A percentile compares a stretch with the other conserved stretches of the same genome.
Evolutionary conservation across 2,797 vertebrate genomes (phyloP).

Genomic region (Mareca strepera): DNA sequence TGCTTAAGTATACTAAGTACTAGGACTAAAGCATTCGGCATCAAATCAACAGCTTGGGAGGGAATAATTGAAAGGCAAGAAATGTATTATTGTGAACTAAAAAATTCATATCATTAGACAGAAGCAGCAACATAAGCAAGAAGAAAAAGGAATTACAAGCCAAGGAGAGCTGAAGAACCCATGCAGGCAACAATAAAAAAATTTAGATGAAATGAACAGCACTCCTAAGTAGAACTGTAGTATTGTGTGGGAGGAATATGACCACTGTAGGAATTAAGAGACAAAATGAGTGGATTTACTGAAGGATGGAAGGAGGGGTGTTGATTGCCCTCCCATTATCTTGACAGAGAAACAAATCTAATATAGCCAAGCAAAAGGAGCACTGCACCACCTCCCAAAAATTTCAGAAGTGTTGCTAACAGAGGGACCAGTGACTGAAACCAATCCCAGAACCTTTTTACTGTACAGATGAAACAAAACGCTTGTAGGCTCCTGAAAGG

Average conservation of each 20-base stretch:
- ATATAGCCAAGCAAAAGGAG: not conserved
- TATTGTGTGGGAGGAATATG: not conserved
- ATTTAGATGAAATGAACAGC: not conserved
- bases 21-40: not conserved
- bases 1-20: not conserved
- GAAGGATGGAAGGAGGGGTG: not conserved
- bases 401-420: rapidly evolving
- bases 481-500: not conserved
- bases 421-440: not conserved
- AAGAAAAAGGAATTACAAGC: not conserved
- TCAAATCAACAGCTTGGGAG: not conserved
- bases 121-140: not conserved
- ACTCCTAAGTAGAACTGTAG: not conserved
- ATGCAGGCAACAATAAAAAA: not conserved
- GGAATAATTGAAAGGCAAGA: not conserved
- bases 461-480: not conserved
- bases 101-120: not conserved
- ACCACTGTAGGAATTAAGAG: not conserved
- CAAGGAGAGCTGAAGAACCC: not conserved
- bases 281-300: not conserved
- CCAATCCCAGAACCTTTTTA: not conserved
- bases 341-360: rapidly evolving
- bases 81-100: not conserved
- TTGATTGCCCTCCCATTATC: not conserved
- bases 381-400: not conserved